Conservation (phyloP, 1,140 invertebrate genomes). For the Popillia japonica region DNA sequence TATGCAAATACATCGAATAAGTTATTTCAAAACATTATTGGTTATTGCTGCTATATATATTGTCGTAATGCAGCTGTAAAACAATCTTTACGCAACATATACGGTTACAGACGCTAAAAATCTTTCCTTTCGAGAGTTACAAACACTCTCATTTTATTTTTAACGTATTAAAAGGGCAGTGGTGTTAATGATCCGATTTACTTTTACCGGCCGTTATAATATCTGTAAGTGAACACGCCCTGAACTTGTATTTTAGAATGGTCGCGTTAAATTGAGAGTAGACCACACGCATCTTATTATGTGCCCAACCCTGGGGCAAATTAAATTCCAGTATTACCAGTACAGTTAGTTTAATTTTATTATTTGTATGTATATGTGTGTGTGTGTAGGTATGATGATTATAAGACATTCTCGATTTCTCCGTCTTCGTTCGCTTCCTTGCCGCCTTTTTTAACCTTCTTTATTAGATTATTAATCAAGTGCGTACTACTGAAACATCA, state of each 20-base stretch:
- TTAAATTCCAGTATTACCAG: conserved; percentile 42
- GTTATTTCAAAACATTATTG: conserved; percentile 20
- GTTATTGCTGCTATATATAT: not conserved
- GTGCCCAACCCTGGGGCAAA: conserved; percentile 41
- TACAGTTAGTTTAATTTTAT: conserved; percentile 45
- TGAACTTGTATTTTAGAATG: conserved; percentile 43
- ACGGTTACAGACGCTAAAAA: not conserved
- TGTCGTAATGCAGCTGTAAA: not conserved
- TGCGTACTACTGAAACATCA: conserved; percentile 25
- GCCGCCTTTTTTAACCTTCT: conserved; percentile 9
- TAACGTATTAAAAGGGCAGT: conserved; percentile 2
- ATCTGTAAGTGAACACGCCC: conserved; percentile 40
- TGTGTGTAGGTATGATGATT: conserved; percentile 12
- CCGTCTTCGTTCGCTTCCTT: conserved; percentile 11
- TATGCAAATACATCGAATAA: not conserved
- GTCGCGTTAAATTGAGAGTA: conserved; percentile 46
- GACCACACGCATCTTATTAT: conserved; percentile 46
- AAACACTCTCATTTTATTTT: conserved; percentile 1
- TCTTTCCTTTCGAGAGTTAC: conserved; percentile 16
- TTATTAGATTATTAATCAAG: conserved; percentile 25
- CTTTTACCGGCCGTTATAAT: conserved; percentile 15
- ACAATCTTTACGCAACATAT: conserved; percentile 11
- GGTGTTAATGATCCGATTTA: conserved; percentile 25
- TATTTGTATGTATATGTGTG: conserved; percentile 28
- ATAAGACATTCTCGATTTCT: conserved; percentile 24